Evolutionary conservation across 2,113 vertebrate species (phyloP).

Genomic region (Calypte anna): DNA sequence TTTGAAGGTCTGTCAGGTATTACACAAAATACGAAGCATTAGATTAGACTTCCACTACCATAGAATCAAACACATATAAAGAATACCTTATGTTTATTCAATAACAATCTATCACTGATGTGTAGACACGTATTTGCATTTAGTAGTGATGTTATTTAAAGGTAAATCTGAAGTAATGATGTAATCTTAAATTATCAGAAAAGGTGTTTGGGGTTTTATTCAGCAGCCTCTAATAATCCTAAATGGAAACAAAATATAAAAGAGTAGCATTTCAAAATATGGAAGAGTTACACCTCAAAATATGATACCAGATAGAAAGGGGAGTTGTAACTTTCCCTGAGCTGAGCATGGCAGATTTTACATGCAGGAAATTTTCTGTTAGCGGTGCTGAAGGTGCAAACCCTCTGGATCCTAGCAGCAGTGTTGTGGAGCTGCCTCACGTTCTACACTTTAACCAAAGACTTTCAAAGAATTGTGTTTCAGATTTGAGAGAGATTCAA

Average conservation of each 20-base stretch:
- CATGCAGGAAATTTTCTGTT: background rate
- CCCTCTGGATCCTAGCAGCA: background rate
- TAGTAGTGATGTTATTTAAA: background rate
- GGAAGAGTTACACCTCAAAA: conserved; percentile 26
- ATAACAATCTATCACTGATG: conserved; percentile 18
- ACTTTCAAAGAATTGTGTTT: background rate
- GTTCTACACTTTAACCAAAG: conserved; percentile 1
- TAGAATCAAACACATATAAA: background rate
- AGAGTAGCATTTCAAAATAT: conserved; percentile 3
- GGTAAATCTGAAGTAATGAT: conserved; percentile 37
- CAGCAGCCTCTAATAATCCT: conserved; percentile 36
- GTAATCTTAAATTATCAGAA: conserved; percentile 46
- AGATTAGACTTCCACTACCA: background rate
- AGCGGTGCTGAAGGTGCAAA: background rate
- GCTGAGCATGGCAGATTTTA: background rate
- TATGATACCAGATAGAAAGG: background rate
- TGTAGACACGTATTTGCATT: conserved; percentile 23
- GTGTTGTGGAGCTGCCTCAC: conserved; percentile 8
- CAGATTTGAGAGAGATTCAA: conserved; percentile 26
- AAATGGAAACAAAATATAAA: conserved; percentile 53
- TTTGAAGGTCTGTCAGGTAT: background rate
- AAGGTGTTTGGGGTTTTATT: conserved; percentile 37
- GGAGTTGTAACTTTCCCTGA: background rate
- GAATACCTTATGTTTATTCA: conserved; percentile 50
- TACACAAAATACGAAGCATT: background rate